Evolutionary conservation across 2,113 vertebrate species (phyloP).

Genomic region (rabbit (Oryctolagus cuniculus)): mOryCun1.1 NC_091443.1:84068001-84068500

Average conservation of each 20-base stretch:
- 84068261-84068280: slow-evolving; percentile 85
- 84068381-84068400: slow-evolving; percentile 90
- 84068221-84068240: slow-evolving; percentile 91
- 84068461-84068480: slow-evolving; percentile 82
- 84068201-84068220: slow-evolving; percentile 93
- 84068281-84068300: slow-evolving; percentile 88
- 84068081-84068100: slow-evolving; percentile 82
- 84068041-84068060: background rate
- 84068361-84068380: slow-evolving; percentile 90
- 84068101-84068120: slow-evolving; percentile 86
- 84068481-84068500: slow-evolving; percentile 84
- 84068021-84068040: background rate
- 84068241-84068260: slow-evolving; percentile 89
- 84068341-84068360: slow-evolving; percentile 91
- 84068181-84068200: slow-evolving; percentile 90
- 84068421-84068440: slow-evolving; percentile 85
- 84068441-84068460: slow-evolving; percentile 85
- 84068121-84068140: slow-evolving; percentile 88
- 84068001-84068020: slow-evolving; percentile 61
- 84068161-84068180: slow-evolving; percentile 92
- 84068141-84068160: slow-evolving; percentile 87
- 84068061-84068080: background rate
- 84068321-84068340: slow-evolving; percentile 88
- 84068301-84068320: slow-evolving; percentile 91
- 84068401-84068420: slow-evolving; percentile 85